Percentiles rank a stretch among this genome's conserved stretches.
These are phyloP conservation scores for Ptychodera flava DNA, from an alignment of 35 echinoderm and acorn worm genomes.

Conservation along the genomic window DNA sequence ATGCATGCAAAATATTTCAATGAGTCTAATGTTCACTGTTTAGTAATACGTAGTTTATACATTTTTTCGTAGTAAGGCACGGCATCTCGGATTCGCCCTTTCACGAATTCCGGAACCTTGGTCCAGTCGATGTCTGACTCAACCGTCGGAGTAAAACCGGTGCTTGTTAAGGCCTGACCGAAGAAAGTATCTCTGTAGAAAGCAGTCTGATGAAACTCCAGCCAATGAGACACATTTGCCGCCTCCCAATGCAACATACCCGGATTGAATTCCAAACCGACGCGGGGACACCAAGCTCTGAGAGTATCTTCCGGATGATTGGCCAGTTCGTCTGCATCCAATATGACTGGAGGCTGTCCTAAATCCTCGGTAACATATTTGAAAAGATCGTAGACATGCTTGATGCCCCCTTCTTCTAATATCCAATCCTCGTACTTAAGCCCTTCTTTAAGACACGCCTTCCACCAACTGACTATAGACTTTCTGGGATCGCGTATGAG, in stretches of 20 bases:
- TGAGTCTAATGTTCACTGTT: no score
- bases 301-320: conserved; percentile 57
- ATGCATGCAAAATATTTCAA: no score
- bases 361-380: conserved; percentile 33
- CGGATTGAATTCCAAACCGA: conserved; percentile 41
- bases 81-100: no score
- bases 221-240: conserved; percentile 23
- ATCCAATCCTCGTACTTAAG: conserved; percentile 13
- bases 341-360: conserved; percentile 42
- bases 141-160: background rate
- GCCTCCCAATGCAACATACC: conserved; percentile 46
- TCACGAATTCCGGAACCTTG: conserved; percentile 10
- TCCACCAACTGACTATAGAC: conserved; percentile 2
- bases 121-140: background rate
- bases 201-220: conserved; percentile 6
- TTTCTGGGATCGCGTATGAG: conserved; percentile 65
- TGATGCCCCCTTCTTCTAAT: conserved; percentile 36
- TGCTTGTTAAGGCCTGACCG: conserved; percentile 40
- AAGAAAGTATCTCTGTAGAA: conserved; percentile 25
- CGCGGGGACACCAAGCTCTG: conserved; percentile 40
- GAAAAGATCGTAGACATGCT: conserved; percentile 57
- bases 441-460: conserved; percentile 20
- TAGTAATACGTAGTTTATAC: no score
- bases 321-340: conserved; percentile 75
- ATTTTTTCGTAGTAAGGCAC: no score